Conservation (phyloP, 2,888 invertebrate species). For the Pasiphila rectangulata region DNA sequence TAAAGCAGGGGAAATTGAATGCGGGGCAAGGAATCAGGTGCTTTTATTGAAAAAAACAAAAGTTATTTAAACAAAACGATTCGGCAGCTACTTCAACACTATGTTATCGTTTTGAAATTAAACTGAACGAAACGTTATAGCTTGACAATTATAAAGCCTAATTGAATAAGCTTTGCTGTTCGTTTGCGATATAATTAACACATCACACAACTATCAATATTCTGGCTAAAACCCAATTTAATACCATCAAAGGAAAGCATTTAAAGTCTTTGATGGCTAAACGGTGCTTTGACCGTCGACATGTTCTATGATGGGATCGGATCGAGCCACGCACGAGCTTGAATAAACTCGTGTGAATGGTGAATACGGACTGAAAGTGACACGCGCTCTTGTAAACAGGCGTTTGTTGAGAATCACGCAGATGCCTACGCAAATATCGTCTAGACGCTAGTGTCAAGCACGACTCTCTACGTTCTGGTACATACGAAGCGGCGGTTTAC, state of each 20-base stretch:
- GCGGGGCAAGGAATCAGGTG: neutral
- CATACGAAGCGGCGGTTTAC: too few species aligned
- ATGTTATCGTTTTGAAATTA: too few species aligned
- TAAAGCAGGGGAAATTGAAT: too few species aligned
- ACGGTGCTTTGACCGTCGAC: neutral
- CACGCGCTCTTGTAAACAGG: slow-evolving; percentile 15
- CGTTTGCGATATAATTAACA: too few species aligned
- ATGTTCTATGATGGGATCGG: slow-evolving; percentile 2
- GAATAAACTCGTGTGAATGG: neutral
- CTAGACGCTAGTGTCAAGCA: neutral
- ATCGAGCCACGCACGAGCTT: slow-evolving; percentile 6
- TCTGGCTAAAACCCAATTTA: neutral
- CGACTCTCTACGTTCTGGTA: too few species aligned
- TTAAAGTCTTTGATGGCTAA: neutral
- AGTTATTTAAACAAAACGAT: neutral
- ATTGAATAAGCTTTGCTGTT: too few species aligned
- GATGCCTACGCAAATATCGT: neutral
- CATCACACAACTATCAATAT: slow-evolving; percentile 1
- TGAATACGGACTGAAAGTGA: slow-evolving; percentile 9
- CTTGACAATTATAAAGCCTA: too few species aligned
- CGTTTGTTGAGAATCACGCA: neutral
- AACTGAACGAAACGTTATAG: too few species aligned
- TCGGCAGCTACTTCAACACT: neutral
- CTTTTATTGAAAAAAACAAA: neutral
- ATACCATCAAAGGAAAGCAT: neutral